Evolutionary conservation across 2,113 vertebrate species (phyloP).

Genomic region (Oreotrochilus melanogaster): DNA sequence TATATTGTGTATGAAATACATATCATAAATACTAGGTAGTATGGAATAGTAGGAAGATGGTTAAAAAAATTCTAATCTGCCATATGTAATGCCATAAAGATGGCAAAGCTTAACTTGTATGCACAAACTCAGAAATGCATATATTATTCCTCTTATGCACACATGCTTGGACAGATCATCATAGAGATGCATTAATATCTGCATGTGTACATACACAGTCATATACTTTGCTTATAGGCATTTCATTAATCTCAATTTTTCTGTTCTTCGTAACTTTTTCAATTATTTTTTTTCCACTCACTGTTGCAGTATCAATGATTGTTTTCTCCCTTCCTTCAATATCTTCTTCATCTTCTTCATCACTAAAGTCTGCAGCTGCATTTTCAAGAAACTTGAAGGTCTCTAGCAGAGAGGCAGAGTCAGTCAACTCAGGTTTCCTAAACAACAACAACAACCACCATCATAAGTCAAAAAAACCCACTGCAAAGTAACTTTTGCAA

Average conservation of each 20-base stretch:
- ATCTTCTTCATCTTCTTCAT: constrained; percentile 97
- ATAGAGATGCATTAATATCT: constrained; percentile 45
- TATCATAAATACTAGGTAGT: background rate
- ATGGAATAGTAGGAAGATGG: background rate
- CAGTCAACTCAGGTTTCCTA: constrained; percentile 91
- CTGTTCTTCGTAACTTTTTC: constrained; percentile 61
- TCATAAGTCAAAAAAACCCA: background rate
- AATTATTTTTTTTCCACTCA: constrained; percentile 78
- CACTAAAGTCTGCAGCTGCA: constrained; percentile 91
- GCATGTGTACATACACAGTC: constrained; percentile 57
- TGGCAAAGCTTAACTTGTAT: background rate
- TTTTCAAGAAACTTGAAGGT: constrained; percentile 95
- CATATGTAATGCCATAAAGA: background rate
- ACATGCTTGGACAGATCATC: constrained; percentile 43
- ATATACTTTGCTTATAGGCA: constrained; percentile 42
- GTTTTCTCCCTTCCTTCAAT: constrained; percentile 90
- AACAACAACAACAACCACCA: constrained; percentile 61
- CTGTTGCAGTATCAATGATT: constrained; percentile 90
- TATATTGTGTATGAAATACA: background rate
- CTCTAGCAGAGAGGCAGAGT: constrained; percentile 90
- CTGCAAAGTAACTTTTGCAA: background rate
- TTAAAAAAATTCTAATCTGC: background rate
- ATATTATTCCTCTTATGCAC: constrained; percentile 4
- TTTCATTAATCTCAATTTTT: constrained; percentile 63
- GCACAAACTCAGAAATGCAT: background rate